Conservation (phyloP, 2,888 invertebrate genomes). For the Hoplodrina ambigua region DNA sequence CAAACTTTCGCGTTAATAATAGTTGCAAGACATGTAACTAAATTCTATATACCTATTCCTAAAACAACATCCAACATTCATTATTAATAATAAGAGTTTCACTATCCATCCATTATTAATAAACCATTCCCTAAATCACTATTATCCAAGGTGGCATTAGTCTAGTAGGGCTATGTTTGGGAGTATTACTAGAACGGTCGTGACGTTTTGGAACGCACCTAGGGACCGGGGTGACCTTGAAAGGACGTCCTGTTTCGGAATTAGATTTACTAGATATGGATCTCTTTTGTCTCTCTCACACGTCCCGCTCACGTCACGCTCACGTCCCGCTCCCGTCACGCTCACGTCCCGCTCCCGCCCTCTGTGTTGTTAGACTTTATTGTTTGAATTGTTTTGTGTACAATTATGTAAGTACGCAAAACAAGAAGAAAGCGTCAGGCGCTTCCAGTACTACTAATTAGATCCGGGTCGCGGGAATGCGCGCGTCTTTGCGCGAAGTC, state of each 20-base stretch:
- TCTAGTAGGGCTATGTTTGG: conserved; percentile 11
- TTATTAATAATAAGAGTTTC: not conserved
- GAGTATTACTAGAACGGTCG: conserved; percentile 30
- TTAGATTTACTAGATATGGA: conserved; percentile 53
- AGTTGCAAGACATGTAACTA: too few species aligned
- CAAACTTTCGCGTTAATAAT: too few species aligned
- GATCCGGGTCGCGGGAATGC: too few species aligned
- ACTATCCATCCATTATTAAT: conserved; percentile 4
- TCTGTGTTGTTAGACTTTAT: not conserved
- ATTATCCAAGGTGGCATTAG: conserved; percentile 6
- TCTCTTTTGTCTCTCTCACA: not conserved
- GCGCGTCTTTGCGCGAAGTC: too few species aligned
- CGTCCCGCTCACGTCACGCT: too few species aligned
- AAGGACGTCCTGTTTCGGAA: conserved; percentile 57
- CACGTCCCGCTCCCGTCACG: too few species aligned
- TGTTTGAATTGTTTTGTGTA: too few species aligned
- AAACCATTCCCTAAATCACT: not conserved
- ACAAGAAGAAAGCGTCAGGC: too few species aligned
- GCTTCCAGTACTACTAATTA: too few species aligned
- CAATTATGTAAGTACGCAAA: too few species aligned
- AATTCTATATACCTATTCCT: not conserved
- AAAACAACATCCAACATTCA: not conserved
- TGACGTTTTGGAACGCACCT: conserved; percentile 55
- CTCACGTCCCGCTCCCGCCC: too few species aligned
- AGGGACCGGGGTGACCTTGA: conserved; percentile 64